Percentiles rank a stretch among this genome's conserved stretches.
Evolutionary conservation across 2,113 vertebrate genomes (phyloP).

Genomic region (Emydocephalus ijimae): DNA sequence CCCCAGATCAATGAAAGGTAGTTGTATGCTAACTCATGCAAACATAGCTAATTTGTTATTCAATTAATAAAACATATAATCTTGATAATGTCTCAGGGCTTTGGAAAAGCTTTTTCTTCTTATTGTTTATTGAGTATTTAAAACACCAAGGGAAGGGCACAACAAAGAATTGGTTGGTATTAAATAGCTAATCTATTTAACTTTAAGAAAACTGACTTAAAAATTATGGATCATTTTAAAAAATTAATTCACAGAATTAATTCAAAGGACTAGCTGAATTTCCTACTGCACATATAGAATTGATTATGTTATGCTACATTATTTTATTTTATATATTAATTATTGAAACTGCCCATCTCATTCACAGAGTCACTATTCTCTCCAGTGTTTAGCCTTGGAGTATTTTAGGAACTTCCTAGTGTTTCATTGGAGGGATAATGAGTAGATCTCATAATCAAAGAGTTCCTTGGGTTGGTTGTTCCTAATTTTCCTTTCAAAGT

Average conservation of each 20-base stretch:
- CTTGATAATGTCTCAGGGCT: neutral
- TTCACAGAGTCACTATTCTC: neutral
- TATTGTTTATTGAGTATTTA: neutral
- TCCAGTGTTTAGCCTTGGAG: neutral
- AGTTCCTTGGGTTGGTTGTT: neutral
- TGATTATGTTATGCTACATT: neutral
- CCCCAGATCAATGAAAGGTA: neutral
- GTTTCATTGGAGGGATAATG: slow-evolving; percentile 27
- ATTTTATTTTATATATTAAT: neutral
- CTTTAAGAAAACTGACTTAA: neutral
- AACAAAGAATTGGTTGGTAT: neutral
- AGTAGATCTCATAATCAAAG: neutral
- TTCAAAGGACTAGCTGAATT: neutral
- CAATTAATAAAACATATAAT: neutral
- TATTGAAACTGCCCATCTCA: neutral
- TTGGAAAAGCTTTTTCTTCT: neutral
- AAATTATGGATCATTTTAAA: neutral
- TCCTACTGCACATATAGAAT: neutral
- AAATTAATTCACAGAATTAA: neutral
- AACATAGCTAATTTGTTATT: neutral
- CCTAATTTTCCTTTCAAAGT: neutral
- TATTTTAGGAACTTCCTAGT: neutral
- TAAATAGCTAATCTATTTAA: neutral
- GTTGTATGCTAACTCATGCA: neutral
- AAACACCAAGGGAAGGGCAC: neutral